Base-by-base conservation (phyloP, 2,113 vertebrate genomes). In the Corapipo altera region DNA sequence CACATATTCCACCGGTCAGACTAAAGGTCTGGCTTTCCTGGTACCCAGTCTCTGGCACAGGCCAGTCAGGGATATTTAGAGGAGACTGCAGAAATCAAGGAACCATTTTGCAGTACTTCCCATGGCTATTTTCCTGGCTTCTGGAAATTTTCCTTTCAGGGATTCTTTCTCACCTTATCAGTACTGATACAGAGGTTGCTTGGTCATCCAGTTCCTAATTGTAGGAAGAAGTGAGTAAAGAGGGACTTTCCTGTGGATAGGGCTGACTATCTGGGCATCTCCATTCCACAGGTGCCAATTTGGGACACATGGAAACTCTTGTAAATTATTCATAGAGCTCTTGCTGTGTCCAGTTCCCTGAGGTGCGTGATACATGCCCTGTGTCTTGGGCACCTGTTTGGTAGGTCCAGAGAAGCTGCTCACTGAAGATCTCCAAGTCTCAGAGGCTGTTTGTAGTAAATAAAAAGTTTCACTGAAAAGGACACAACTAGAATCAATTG, bases 151-250 rank as follows among this genome's bases (percentile, higher is more conserved):
- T 93, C 79, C 57, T 96, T 39, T 55, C 35, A 92, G 72, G 16
- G 17, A 72, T 46, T 74, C 35, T 49, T 93, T 49, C 69, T 93
- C 43, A 84, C 61, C 23, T 91, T 96, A 91, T 87, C 89, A 85
- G 57, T 32, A 26, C 30, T 18, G 57, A 44, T 52, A 72, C 65
- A 85, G 84, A 52, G 35, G 30, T 16, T 64, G 19, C 23, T 93
- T 75, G 65, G 70, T 91, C 80, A 87, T n/a, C 43, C 57, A 89
- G 73, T 15, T 48, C 48, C 65, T 89, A 95, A 95, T 32, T 91
- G 80, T 91, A 91, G 91, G 91, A 95, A 94, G 75, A 88, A 69
- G 57, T 78, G 83, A 91, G 80, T 85, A 95, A 92, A 92, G 48
- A 89, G 77, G 24, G 77, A 91, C n/a, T 82, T 89, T 97, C 86